A percentile compares a stretch with the other conserved stretches of the same genome.
These are phyloP conservation scores for Drosophila varians DNA, from an alignment of 1,140 invertebrate species.

Conservation along the genomic window DNA sequence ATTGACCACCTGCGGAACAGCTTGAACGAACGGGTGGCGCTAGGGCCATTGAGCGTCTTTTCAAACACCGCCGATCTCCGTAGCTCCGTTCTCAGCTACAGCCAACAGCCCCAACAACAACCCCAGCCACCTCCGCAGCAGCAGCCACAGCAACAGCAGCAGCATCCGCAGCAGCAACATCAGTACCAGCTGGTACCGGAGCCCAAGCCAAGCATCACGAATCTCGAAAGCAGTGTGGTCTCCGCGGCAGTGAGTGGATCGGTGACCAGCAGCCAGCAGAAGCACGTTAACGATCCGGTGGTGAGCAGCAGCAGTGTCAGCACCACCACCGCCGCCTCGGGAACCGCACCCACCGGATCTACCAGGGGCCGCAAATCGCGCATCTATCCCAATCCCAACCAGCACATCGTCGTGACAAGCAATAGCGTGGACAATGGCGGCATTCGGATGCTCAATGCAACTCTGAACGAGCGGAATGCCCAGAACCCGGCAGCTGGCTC, in stretches of 20 bases:
- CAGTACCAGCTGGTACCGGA: conserved; percentile 56
- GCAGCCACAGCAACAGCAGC: conserved; percentile 59
- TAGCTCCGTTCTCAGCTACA: conserved; percentile 76
- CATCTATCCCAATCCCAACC: conserved; percentile 80
- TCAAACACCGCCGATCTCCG: conserved; percentile 76
- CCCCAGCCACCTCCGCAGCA: conserved; percentile 55
- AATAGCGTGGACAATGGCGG: conserved; percentile 80
- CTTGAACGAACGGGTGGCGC: conserved; percentile 85
- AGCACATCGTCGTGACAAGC: conserved; percentile 79
- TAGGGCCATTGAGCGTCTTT: conserved; percentile 82
- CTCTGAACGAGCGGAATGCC: conserved; percentile 61
- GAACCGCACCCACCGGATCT: conserved; percentile 59
- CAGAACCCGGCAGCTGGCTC: conserved; percentile 19
- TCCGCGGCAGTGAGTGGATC: conserved; percentile 19
- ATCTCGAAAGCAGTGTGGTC: conserved; percentile 38
- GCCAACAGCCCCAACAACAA: conserved; percentile 67
- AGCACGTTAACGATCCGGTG: conserved; percentile 63
- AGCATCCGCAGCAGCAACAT: conserved; percentile 60
- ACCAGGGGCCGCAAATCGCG: conserved; percentile 76
- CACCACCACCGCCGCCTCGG: conserved; percentile 13
- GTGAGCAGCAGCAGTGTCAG: conserved; percentile 67
- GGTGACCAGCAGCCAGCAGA: conserved; percentile 39
- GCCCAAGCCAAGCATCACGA: conserved; percentile 47
- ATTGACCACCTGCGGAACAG: conserved; percentile 87
- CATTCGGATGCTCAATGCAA: conserved; percentile 73